These are phyloP conservation scores for Brachyistius frenatus DNA, from an alignment of 2,113 vertebrate species.

Conservation along the genomic window DNA sequence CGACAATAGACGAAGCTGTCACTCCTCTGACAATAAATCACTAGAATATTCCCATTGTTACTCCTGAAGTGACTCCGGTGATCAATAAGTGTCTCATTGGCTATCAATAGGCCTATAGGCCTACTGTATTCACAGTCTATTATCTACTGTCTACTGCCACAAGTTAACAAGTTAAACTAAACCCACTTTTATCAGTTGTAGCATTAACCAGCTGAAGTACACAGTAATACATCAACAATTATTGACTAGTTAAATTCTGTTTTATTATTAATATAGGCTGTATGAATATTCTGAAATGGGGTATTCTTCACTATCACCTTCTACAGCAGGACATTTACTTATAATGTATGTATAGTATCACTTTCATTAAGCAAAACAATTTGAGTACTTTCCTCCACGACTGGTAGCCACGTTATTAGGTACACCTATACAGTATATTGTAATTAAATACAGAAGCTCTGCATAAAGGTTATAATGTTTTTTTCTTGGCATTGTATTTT, in stretches of 20 bases:
- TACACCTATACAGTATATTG: too few species aligned
- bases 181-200: background rate
- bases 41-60: slow-evolving; percentile 3
- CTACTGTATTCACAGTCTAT: too few species aligned
- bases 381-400: too few species aligned
- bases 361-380: too few species aligned
- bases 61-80: background rate
- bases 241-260: background rate
- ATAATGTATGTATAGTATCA: background rate
- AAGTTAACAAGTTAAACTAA: background rate
- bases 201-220: background rate
- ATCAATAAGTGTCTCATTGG: background rate
- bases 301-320: background rate
- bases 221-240: background rate
- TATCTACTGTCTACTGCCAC: too few species aligned
- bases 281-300: background rate
- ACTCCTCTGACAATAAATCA: background rate
- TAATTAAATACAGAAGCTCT: too few species aligned
- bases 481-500: too few species aligned
- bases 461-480: too few species aligned
- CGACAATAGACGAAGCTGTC: background rate
- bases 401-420: too few species aligned
- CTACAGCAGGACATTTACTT: background rate
- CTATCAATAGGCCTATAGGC: too few species aligned
- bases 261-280: too few species aligned